phyloP scores from a whole-genome alignment of 1,140 invertebrate species.

The Brachionus koreanus region DNA sequence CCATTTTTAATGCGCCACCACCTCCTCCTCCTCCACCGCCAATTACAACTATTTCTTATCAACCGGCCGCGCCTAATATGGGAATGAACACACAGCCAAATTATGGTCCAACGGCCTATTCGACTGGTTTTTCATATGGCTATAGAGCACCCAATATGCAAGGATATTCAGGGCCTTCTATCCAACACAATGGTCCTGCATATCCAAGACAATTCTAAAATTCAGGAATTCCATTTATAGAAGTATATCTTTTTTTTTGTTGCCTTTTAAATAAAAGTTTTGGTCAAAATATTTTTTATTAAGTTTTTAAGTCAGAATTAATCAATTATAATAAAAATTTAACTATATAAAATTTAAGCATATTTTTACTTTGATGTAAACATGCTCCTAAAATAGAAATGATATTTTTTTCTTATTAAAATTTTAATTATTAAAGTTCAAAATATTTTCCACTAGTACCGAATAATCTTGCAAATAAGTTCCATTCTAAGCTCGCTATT shows the following conservation, averaged over 20 bases:
- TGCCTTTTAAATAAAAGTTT: neutral
- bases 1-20: neutral
- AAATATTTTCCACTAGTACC: too few species aligned
- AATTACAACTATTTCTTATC: neutral
- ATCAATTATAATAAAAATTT: too few species aligned
- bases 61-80: neutral
- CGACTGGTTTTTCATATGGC: neutral
- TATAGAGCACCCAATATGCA: neutral
- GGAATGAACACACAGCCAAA: neutral
- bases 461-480: too few species aligned
- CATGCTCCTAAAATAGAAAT: too few species aligned
- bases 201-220: constrained; percentile 29
- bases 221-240: neutral
- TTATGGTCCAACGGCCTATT: neutral
- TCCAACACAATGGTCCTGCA: neutral
- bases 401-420: too few species aligned
- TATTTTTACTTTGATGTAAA: too few species aligned
- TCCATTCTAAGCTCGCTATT: too few species aligned
- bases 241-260: constrained; percentile 2
- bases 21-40: neutral
- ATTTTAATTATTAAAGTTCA: too few species aligned
- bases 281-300: neutral
- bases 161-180: neutral
- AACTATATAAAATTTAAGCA: too few species aligned
- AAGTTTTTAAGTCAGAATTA: neutral